These are phyloP conservation scores for Carollia perspicillata DNA, from an alignment of 2,113 vertebrate genomes.

Conservation along the genomic window DNA sequence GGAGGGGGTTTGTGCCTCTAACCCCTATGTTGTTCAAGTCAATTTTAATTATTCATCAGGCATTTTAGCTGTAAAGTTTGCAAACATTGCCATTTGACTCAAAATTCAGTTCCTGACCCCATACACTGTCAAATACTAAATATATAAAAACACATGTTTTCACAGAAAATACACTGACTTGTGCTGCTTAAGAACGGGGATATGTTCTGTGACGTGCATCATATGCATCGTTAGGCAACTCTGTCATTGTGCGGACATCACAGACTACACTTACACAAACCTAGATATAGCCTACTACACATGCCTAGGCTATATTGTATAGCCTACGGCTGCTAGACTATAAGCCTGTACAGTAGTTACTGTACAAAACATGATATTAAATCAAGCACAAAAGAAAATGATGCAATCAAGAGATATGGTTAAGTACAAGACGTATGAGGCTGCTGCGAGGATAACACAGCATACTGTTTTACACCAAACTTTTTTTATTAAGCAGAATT, in stretches of 20 bases:
- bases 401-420: not conserved
- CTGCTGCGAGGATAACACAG: not conserved
- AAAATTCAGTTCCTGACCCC: not conserved
- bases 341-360: not conserved
- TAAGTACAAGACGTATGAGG: not conserved
- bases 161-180: not conserved
- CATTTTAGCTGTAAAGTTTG: not conserved
- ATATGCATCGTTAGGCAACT: not conserved
- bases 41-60: not conserved
- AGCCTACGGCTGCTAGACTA: not conserved
- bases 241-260: not conserved
- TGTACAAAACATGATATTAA: not conserved
- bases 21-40: not conserved
- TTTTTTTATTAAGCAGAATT: not conserved
- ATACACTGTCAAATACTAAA: not conserved
- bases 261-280: not conserved
- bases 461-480: not conserved
- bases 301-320: not conserved
- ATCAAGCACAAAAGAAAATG: not conserved
- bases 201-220: not conserved
- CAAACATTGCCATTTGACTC: not conserved
- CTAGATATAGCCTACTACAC: not conserved
- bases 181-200: not conserved
- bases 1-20: not conserved
- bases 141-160: not conserved